These are phyloP conservation scores for Amphibalanus amphitrite DNA, from an alignment of 1,140 invertebrate species.

Conservation along the genomic window DNA sequence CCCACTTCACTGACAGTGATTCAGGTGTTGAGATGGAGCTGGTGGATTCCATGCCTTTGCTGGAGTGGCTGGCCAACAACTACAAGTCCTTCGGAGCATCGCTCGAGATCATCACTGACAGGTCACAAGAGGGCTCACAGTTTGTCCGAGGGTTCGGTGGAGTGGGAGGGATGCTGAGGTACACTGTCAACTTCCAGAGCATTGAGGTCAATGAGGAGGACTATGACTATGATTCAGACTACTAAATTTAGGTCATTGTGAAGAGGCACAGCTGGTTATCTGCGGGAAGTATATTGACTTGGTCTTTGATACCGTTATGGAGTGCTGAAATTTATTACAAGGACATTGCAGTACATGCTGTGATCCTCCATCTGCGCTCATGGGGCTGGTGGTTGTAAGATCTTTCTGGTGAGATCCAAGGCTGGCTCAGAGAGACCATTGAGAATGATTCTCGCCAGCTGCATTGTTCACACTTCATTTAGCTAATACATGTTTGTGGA, in stretches of 20 bases:
- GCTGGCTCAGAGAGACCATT: too few species aligned
- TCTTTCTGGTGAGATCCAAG: too few species aligned
- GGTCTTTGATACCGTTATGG: too few species aligned
- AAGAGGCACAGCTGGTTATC: too few species aligned
- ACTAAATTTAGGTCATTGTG: not conserved
- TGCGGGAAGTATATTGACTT: too few species aligned
- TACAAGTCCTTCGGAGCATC: slow-evolving; percentile 99
- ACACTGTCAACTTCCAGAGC: slow-evolving; percentile 97
- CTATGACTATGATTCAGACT: not conserved
- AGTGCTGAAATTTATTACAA: too few species aligned
- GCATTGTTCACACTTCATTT: too few species aligned
- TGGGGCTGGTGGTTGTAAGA: too few species aligned
- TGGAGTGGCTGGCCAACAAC: slow-evolving; percentile 99
- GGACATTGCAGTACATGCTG: too few species aligned
- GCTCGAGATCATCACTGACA: slow-evolving; percentile 98
- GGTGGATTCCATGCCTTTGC: slow-evolving; percentile 82
- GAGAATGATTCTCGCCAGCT: too few species aligned
- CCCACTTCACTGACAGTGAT: slow-evolving; percentile 83
- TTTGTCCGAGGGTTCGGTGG: slow-evolving; percentile 98
- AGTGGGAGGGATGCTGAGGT: slow-evolving; percentile 95
- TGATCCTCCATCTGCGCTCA: too few species aligned
- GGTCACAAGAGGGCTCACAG: slow-evolving; percentile 98
- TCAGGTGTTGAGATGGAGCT: slow-evolving; percentile 95
- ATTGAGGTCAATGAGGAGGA: slow-evolving; percentile 65
- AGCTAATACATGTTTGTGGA: too few species aligned